Conservation (phyloP, 2,113 vertebrate genomes). For the Podilymbus podiceps region DNA sequence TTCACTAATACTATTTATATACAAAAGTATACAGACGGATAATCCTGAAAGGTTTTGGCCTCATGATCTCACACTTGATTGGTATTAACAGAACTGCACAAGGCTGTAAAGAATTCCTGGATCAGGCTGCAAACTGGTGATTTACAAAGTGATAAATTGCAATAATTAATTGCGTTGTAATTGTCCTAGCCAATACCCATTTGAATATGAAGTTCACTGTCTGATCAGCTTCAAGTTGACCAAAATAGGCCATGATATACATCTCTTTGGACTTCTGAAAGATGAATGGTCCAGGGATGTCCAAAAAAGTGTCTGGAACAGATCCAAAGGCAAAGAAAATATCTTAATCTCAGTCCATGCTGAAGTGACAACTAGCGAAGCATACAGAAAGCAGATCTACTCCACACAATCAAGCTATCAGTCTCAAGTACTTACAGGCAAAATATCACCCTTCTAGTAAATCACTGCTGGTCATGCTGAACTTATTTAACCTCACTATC, state of each 20-base stretch:
- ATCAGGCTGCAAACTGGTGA: neutral
- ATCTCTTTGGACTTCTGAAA: neutral
- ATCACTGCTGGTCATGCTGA: neutral
- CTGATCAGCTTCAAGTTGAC: slow-evolving; percentile 13
- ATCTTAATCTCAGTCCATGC: neutral
- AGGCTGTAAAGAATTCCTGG: neutral
- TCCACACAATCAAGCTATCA: neutral
- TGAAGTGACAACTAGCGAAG: neutral
- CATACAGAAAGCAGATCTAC: slow-evolving; percentile 22
- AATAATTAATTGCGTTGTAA: slow-evolving; percentile 23
- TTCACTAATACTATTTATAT: slow-evolving; percentile 1
- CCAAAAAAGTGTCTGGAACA: slow-evolving; percentile 34
- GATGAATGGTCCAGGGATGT: neutral
- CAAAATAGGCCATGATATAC: slow-evolving; percentile 36
- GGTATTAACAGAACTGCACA: neutral
- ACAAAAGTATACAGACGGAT: neutral
- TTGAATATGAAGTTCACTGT: neutral
- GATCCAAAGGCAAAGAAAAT: slow-evolving; percentile 21
- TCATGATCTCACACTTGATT: neutral
- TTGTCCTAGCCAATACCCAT: neutral
- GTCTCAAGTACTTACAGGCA: neutral
- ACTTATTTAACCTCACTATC: neutral
- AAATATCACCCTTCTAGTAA: neutral
- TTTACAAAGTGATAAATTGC: slow-evolving; percentile 25
- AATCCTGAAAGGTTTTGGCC: neutral